Conservation (phyloP, 2,797 vertebrate species). For the Protosalanx chinensis region DNA sequence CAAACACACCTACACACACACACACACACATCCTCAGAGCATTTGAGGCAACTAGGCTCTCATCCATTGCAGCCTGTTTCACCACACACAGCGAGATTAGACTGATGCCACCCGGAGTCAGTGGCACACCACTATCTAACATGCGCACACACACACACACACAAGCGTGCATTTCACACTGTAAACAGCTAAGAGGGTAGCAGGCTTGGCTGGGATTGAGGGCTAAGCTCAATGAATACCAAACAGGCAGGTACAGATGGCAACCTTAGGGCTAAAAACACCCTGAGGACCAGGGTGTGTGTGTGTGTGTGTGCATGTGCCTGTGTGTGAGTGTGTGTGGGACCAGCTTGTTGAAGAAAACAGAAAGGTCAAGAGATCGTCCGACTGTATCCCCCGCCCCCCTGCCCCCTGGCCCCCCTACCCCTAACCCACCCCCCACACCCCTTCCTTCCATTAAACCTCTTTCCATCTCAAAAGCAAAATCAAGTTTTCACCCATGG, state of each 20-base stretch:
- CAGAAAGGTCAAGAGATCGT: constrained; percentile 62
- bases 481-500: background rate
- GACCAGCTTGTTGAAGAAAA: constrained; percentile 32
- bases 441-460: background rate
- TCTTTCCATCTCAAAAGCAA: background rate
- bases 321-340: constrained; percentile 21
- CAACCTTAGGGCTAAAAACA: constrained; percentile 61
- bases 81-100: constrained; percentile 38
- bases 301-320: constrained; percentile 21
- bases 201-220: constrained; percentile 32
- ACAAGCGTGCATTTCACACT: constrained; percentile 28
- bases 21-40: constrained; percentile 26
- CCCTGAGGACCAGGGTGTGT: constrained; percentile 44
- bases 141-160: constrained; percentile 3
- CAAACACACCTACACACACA: background rate
- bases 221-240: constrained; percentile 56
- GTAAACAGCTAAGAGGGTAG: constrained; percentile 38
- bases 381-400: constrained; percentile 37
- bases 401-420: constrained; percentile 9
- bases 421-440: background rate
- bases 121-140: constrained; percentile 17
- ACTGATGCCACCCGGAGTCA: constrained; percentile 33
- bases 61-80: constrained; percentile 40
- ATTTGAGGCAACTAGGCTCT: constrained; percentile 23
- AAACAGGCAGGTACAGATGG: constrained; percentile 69